Conservation (phyloP, 2,797 vertebrate genomes). For the Coranthus polyacanthus region DNA sequence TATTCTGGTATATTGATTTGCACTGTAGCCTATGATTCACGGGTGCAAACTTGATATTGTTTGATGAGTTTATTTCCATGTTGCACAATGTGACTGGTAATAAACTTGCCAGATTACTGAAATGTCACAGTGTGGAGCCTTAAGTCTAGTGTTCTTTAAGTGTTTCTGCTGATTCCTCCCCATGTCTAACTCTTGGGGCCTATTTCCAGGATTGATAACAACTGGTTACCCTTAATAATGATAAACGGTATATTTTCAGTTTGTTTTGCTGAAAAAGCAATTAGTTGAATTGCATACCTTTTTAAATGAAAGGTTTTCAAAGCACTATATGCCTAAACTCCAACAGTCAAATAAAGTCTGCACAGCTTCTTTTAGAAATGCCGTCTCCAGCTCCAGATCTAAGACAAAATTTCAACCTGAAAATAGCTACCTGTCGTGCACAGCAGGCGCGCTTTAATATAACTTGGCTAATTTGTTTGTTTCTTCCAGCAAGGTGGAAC, state of each 20-base stretch:
- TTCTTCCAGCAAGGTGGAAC: constrained; percentile 56
- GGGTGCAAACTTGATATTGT: too few relatives aligned
- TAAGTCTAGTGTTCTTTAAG: background rate
- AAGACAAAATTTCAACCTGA: constrained; percentile 52
- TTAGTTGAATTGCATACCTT: constrained; percentile 5
- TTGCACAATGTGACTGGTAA: too few relatives aligned
- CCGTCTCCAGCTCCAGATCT: constrained; percentile 42
- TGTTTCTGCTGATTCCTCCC: background rate
- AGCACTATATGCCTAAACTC: constrained; percentile 25
- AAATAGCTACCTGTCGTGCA: constrained; percentile 66
- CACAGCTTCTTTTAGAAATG: constrained; percentile 38
- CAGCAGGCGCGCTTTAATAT: constrained; percentile 60
- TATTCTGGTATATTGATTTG: too few relatives aligned
- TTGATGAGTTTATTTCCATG: too few relatives aligned
- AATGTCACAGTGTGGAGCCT: too few relatives aligned
- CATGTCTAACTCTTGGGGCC: background rate
- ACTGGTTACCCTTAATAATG: background rate
- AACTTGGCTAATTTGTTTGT: constrained; percentile 71
- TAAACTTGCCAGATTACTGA: too few relatives aligned
- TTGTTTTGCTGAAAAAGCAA: too few relatives aligned
- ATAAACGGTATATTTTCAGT: too few relatives aligned
- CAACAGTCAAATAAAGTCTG: constrained; percentile 35
- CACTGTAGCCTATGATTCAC: too few relatives aligned
- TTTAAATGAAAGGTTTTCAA: constrained; percentile 37
- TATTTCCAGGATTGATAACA: background rate